Base-by-base conservation (phyloP, 2,113 vertebrate genomes). In the Circaetus cinerascens region DNA sequence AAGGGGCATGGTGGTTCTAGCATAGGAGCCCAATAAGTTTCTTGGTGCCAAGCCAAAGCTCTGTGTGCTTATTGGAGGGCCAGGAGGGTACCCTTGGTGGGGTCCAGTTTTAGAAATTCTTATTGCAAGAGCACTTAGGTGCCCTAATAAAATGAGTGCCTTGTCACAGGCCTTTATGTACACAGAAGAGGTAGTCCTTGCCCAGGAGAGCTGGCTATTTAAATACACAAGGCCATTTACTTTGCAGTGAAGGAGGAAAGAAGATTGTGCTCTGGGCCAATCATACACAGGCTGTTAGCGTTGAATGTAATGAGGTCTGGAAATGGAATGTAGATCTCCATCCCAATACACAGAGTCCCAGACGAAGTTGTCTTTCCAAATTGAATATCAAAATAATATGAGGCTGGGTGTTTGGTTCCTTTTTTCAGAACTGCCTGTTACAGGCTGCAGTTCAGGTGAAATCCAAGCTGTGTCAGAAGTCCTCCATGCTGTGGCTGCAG, bases 371-470 rank as follows among this genome's bases (percentile, higher is more conserved):
- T 60, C 25, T 72, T 72, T 45, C n/a, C 51, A 19, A 8, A 34
- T 40, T 16, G 18, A 14, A 10, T 6, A 19, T 30, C 2, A 2
- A 51, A 8, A 3, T 56, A 9, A 68, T 0, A 0, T 4, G 38
- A n/a, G 20, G 11, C 27, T 71, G 59, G n/a, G 45, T 21, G 38
- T 20, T 68, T 53, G 55, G 30, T 57, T 88, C 62, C 25, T 62
- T 56, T 23, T 76, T 34, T 74, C 26, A 18, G 69, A 40, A 30
- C 34, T 79, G 46, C 38, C 22, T 1, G 0, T 22, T n/a, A 5
- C 38, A 59, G 45, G 10, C 9, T 36, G 43, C 40, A 25, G 13
- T 10, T 60, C 46, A 15, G 56, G 46, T 63, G 56, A 41, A 15
- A 21, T 40, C 10, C 41, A 25, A 29, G n/a, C 57, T 41, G 25